phyloP scores from a whole-genome alignment of 2,797 vertebrate species.

The Bucorvus abyssinicus region DNA sequence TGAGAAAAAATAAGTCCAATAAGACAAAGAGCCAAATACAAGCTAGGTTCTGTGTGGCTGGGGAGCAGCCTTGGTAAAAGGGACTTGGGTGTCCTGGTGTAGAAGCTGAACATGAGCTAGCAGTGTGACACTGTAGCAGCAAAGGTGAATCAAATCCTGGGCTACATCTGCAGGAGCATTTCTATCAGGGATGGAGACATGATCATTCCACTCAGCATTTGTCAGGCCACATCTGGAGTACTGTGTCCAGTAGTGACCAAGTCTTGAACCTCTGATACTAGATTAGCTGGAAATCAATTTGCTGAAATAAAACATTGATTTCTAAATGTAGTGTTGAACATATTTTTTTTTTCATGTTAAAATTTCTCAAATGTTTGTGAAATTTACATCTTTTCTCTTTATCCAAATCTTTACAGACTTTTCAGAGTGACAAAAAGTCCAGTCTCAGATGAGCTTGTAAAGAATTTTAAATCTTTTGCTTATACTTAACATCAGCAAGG shows the following conservation, averaged over 20 bases:
- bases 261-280: not conserved
- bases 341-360: not conserved
- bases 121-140: rapidly evolving
- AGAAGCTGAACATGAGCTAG: not conserved
- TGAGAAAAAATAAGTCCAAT: not conserved
- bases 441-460: not conserved
- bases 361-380: not conserved
- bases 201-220: not conserved
- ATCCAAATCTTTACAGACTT: not conserved
- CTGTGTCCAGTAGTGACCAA: not conserved
- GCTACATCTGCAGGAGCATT: not conserved
- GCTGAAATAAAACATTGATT: not conserved
- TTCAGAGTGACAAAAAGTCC: not conserved
- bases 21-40: not conserved
- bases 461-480: not conserved
- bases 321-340: not conserved
- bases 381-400: not conserved
- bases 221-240: not conserved
- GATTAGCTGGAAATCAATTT: not conserved
- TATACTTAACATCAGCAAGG: not conserved
- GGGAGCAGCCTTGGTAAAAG: not conserved
- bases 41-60: not conserved
- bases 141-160: rapidly evolving
- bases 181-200: rapidly evolving
- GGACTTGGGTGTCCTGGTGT: not conserved